Conservation (phyloP, 2,113 vertebrate genomes). For the Semnopithecus entellus region DNA sequence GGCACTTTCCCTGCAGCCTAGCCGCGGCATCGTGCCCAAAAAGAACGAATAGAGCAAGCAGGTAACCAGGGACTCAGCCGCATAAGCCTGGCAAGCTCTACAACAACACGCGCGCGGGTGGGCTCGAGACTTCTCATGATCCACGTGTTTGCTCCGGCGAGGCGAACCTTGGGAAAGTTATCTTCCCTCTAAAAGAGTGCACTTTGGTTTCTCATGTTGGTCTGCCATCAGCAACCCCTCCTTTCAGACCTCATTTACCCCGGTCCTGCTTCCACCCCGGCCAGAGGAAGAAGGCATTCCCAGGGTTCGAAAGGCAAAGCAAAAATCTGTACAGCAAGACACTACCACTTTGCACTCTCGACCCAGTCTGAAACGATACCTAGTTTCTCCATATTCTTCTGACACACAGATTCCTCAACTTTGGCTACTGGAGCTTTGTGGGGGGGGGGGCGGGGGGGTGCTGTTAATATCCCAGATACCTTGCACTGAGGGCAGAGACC, state of each 20-base stretch:
- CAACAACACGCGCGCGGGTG: slow-evolving; percentile 3
- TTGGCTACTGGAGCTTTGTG: not conserved
- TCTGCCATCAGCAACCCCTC: not conserved
- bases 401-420: slow-evolving; percentile 17
- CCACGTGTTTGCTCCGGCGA: slow-evolving; percentile 57
- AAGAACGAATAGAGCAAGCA: not conserved
- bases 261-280: not conserved
- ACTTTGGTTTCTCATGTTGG: not conserved
- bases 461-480: not conserved
- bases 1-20: slow-evolving; percentile 36
- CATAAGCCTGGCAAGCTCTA: not conserved
- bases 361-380: not conserved
- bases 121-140: slow-evolving; percentile 19
- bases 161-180: not conserved
- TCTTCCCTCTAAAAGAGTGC: not conserved
- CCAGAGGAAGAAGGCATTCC: not conserved
- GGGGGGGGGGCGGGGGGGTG: no score
- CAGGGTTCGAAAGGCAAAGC: not conserved
- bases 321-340: slow-evolving; percentile 25
- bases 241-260: not conserved
- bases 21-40: slow-evolving; percentile 14
- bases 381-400: slow-evolving; percentile 7
- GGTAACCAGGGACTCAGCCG: not conserved
- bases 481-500: not conserved
- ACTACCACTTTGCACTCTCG: not conserved